Percentiles rank a stretch among this genome's conserved stretches.
Evolutionary conservation across 2,113 vertebrate species (phyloP).

Genomic region (Strix uralensis): DNA sequence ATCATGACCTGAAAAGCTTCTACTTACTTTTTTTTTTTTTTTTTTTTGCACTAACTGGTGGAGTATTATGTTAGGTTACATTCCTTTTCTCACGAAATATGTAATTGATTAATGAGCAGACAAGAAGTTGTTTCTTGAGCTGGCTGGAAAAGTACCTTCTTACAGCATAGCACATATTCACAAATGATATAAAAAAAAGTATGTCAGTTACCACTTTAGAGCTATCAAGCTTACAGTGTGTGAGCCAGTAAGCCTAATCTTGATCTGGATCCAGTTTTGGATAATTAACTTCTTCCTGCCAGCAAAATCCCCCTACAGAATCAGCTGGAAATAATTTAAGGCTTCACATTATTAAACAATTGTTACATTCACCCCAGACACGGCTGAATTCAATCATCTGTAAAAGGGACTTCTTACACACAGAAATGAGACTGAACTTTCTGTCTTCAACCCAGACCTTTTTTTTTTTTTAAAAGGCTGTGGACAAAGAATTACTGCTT

Average conservation of each 20-base stretch:
- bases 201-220: background rate
- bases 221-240: background rate
- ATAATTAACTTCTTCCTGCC: slow-evolving; percentile 25
- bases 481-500: background rate
- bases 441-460: background rate
- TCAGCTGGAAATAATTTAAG: background rate
- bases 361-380: background rate
- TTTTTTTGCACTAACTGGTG: background rate
- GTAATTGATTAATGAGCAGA: background rate
- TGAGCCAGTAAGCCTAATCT: background rate
- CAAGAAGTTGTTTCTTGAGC: background rate
- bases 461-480: background rate
- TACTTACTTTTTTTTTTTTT: background rate
- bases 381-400: background rate
- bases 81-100: background rate
- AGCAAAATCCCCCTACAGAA: background rate
- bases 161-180: background rate
- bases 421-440: background rate
- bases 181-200: background rate
- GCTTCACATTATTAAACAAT: slow-evolving; percentile 5
- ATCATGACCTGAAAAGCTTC: background rate
- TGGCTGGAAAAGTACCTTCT: background rate
- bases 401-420: background rate
- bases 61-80: background rate
- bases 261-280: background rate